These are phyloP conservation scores for Chaetophractus vellerosus DNA, from an alignment of 2,797 vertebrate genomes.

Conservation along the genomic window DNA sequence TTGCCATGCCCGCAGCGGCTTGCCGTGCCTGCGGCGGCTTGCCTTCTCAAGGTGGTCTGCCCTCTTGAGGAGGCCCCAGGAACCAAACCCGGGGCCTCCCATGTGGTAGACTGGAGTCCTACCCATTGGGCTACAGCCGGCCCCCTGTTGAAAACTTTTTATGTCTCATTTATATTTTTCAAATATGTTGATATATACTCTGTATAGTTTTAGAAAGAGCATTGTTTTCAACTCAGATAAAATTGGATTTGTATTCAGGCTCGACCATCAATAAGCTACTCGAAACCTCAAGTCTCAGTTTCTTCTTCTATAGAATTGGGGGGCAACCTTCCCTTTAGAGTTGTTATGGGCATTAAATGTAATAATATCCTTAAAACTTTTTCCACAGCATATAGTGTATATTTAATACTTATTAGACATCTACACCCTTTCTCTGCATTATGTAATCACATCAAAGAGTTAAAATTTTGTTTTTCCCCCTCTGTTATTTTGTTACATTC, in stretches of 20 bases:
- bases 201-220: neutral
- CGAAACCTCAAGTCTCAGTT: neutral
- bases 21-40: too few relatives aligned
- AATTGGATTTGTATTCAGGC: constrained; percentile 13
- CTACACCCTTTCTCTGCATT: neutral
- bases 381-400: neutral
- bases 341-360: neutral
- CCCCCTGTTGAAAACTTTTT: too few relatives aligned
- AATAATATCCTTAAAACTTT: neutral
- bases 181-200: neutral
- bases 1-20: too few relatives aligned
- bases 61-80: too few relatives aligned
- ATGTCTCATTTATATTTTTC: neutral
- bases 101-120: too few relatives aligned
- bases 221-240: neutral
- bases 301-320: neutral
- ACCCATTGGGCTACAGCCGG: too few relatives aligned
- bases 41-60: too few relatives aligned
- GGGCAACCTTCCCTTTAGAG: neutral
- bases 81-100: too few relatives aligned
- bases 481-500: neutral
- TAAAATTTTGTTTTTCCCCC: neutral
- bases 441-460: neutral
- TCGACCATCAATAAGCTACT: neutral
- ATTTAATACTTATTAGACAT: neutral